Conservation (phyloP, 64 coral and sea anemone species). For the Acropora yongei region DNA sequence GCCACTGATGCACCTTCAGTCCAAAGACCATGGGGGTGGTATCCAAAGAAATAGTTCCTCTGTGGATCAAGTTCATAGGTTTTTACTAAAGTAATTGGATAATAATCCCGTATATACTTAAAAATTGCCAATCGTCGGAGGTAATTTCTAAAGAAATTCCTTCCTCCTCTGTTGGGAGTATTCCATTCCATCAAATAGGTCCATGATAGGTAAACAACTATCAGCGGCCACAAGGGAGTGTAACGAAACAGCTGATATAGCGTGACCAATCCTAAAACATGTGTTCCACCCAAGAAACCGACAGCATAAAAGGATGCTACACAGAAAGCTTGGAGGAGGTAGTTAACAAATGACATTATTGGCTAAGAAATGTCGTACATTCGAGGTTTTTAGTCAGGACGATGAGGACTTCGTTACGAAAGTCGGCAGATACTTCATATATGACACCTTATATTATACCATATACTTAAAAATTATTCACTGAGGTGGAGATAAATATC, state of each 20-base stretch:
- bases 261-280: constrained; percentile 20
- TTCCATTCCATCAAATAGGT: constrained; percentile 68
- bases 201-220: constrained; percentile 73
- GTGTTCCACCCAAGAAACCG: constrained; percentile 24
- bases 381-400: too few species aligned
- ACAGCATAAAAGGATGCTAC: constrained; percentile 19
- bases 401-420: too few species aligned
- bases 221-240: constrained; percentile 51
- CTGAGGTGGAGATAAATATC: too few species aligned
- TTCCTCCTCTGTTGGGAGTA: constrained; percentile 56
- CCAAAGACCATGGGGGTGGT: constrained; percentile 74
- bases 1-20: constrained; percentile 67
- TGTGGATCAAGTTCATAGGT: constrained; percentile 76
- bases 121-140: constrained; percentile 62
- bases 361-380: too few species aligned
- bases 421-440: too few species aligned
- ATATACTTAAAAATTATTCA: too few species aligned
- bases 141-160: constrained; percentile 37
- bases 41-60: constrained; percentile 80
- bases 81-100: constrained; percentile 76
- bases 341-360: constrained; percentile 6
- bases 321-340: constrained; percentile 14
- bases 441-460: too few species aligned
- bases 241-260: constrained; percentile 43
- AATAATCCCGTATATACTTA: constrained; percentile 80